Evolutionary conservation across 2,113 vertebrate species (phyloP).

Genomic region (Mastomys natalensis): DNA sequence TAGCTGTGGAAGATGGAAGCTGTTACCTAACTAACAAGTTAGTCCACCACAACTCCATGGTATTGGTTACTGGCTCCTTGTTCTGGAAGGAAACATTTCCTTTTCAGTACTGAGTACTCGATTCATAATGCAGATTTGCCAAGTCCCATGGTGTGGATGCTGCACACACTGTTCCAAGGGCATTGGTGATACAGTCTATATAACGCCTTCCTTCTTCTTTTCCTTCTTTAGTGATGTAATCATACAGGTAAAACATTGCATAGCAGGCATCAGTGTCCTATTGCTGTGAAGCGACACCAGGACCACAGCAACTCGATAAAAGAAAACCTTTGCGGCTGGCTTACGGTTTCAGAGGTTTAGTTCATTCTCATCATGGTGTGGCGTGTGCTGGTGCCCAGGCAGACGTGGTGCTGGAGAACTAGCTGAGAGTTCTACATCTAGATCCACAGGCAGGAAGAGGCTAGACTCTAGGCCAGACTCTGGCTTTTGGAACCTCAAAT

Average conservation of each 20-base stretch:
- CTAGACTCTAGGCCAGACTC: background rate
- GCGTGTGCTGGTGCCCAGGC: background rate
- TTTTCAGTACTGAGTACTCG: background rate
- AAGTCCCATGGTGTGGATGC: background rate
- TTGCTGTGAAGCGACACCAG: background rate
- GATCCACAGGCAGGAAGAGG: background rate
- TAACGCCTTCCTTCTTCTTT: background rate
- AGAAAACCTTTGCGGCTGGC: background rate
- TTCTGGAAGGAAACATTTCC: background rate
- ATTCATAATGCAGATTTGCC: background rate
- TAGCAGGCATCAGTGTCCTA: background rate
- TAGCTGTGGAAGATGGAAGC: background rate
- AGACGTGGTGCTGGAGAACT: background rate
- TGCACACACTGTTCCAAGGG: background rate
- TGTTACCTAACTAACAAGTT: background rate
- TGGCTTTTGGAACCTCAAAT: background rate
- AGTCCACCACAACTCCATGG: background rate
- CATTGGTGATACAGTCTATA: background rate
- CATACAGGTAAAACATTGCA: background rate
- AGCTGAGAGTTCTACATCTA: background rate
- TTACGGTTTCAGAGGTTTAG: background rate
- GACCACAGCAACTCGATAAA: background rate
- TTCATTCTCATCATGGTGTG: background rate
- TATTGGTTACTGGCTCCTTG: background rate
- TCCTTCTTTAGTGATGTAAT: background rate